phyloP scores from a whole-genome alignment of 2,888 invertebrate genomes.

The Poecilobothrus nobilitatus region DNA sequence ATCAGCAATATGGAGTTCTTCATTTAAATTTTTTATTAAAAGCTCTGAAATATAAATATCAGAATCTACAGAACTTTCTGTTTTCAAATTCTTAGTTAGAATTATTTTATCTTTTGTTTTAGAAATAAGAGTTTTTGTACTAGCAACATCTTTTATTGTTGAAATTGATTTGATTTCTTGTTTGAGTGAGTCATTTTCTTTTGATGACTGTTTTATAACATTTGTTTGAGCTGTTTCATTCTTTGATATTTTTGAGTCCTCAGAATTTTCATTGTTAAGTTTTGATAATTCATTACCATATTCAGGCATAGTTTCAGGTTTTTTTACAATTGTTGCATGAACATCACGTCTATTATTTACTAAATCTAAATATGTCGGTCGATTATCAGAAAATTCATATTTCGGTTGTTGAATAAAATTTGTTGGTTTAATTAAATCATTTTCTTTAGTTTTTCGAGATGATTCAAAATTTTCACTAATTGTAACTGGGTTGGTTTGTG shows the following conservation, averaged over 20 bases:
- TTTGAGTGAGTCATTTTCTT: background rate
- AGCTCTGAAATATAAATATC: conserved; percentile 2
- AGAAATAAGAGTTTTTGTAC: background rate
- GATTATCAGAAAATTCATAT: background rate
- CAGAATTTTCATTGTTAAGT: background rate
- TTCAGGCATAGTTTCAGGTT: background rate
- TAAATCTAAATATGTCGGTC: background rate
- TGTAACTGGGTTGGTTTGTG: background rate
- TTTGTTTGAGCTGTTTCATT: too few relatives aligned
- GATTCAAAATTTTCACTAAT: background rate
- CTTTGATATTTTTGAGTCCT: background rate
- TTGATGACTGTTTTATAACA: background rate
- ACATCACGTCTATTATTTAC: background rate
- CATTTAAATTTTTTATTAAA: background rate
- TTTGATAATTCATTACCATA: background rate
- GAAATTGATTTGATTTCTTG: background rate
- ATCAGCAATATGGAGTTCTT: background rate
- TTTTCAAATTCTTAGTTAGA: background rate
- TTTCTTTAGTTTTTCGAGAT: background rate
- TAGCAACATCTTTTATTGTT: background rate
- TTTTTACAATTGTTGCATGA: background rate
- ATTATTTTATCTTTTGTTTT: background rate
- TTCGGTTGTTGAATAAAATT: background rate
- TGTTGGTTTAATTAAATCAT: background rate
- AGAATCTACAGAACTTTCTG: background rate